These are phyloP conservation scores for Saxicola maurus DNA, from an alignment of 2,797 vertebrate species.

Conservation along the genomic window DNA sequence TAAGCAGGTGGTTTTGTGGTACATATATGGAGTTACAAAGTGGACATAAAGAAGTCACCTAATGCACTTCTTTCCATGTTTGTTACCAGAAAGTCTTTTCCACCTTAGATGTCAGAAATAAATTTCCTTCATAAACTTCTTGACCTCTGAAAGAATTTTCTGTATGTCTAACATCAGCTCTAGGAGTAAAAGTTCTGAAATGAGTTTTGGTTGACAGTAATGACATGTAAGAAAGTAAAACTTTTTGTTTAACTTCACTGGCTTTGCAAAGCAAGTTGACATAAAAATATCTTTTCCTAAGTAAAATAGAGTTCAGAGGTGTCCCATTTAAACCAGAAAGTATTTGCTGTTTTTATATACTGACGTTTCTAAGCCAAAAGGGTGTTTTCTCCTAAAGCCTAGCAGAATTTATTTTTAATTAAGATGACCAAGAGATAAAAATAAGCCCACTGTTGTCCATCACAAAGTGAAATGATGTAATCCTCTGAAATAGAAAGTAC, in stretches of 20 bases:
- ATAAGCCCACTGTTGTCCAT: not conserved
- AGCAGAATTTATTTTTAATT: not conserved
- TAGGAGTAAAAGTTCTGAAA: not conserved
- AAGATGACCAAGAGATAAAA: slow-evolving; percentile 8
- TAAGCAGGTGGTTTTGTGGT: not conserved
- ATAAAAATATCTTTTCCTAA: not conserved
- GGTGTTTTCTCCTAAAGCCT: not conserved
- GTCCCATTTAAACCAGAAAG: not conserved
- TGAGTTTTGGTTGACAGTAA: not conserved
- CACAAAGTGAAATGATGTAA: not conserved
- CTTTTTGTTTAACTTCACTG: not conserved
- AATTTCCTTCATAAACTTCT: not conserved
- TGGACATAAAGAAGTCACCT: not conserved
- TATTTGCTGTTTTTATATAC: not conserved
- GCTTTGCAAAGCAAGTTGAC: not conserved
- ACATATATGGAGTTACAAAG: not conserved
- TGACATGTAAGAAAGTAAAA: not conserved
- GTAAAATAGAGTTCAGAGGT: not conserved
- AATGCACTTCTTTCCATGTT: not conserved
- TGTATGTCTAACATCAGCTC: not conserved
- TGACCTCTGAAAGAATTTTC: not conserved
- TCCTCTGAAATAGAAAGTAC: not conserved
- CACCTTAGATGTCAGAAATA: not conserved
- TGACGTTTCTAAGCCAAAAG: not conserved
- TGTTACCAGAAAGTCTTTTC: not conserved